Evolutionary conservation across 2,797 vertebrate genomes (phyloP), one percentile per base, ranked within the genome.

Genomic region (Lophius americanus): DNA sequence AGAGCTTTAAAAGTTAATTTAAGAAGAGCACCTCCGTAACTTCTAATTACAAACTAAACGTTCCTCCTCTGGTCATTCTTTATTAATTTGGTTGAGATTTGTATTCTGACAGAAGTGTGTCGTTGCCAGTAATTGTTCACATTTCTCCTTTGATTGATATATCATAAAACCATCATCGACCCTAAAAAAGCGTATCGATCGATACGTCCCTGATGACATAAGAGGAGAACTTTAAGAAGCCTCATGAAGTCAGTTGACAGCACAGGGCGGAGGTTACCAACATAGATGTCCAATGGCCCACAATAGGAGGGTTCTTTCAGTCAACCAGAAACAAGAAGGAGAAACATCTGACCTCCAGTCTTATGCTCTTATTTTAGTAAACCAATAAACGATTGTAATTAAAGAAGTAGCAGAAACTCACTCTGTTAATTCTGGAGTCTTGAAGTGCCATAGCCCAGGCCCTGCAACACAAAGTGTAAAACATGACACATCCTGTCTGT

Each of bases 361-460:
- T 59, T 9, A 3, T 12, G 33, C 8, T 58, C 7, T 57, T 47
- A 50, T 60, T 59, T 48, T 65, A 46, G 7, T 9, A 13, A 48
- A 52, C 52, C 44, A 60, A 62, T 11, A 9, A 51, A 60, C 70
- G 54, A 0, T 43, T 23, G 5, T 8, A 0, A 41, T 49, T 12
- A 0, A 36, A 77, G 13, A 60, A 23, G 9, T 2, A 59, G 41
- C n/a, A 79, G 52, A 70, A 70, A 92, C 95, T 96, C 88, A 99
- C 97, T 50, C 92, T 78, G 70, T 96, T 98, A 68, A 96, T 94
- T 89, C 96, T 94, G 73, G 96, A 95, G 43, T 98, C 97, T 85
- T 96, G 95, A 7, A 99, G 94, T 63, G 95, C 96, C 93, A 97
- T 95, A 75, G 94, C 95, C 97, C 97, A 99, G 35, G 96, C 97